phyloP scores from a whole-genome alignment of 2,888 invertebrate species.

The Synergus gifuensis region DNA sequence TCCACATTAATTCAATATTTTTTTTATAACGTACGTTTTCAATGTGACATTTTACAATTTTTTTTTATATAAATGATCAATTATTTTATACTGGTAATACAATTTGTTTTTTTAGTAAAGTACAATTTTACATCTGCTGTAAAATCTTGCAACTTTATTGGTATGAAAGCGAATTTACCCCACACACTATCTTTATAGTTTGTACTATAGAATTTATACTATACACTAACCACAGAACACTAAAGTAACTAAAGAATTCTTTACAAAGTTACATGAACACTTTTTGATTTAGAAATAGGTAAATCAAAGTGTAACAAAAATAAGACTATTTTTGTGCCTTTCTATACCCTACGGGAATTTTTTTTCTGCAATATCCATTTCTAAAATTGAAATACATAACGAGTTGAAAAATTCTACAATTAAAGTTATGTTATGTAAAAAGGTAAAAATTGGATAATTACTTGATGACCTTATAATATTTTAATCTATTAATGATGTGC shows the following conservation, averaged over 20 bases:
- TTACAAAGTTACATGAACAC: background rate
- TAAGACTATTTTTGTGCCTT: too few relatives aligned
- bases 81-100: background rate
- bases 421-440: too few relatives aligned
- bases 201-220: constrained; percentile 25
- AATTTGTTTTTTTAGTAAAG: background rate
- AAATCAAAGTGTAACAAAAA: background rate
- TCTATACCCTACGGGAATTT: too few relatives aligned
- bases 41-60: too few relatives aligned
- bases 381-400: too few relatives aligned
- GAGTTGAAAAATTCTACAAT: too few relatives aligned
- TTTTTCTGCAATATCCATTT: too few relatives aligned
- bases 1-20: too few relatives aligned
- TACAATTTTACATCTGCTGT: constrained; percentile 6
- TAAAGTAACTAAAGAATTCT: constrained; percentile 9
- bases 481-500: too few relatives aligned
- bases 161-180: constrained; percentile 19
- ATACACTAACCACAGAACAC: constrained; percentile 8
- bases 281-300: background rate
- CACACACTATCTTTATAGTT: constrained; percentile 31
- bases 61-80: background rate
- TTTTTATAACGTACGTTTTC: too few relatives aligned
- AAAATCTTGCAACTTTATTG: constrained; percentile 30
- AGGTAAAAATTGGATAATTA: too few relatives aligned
- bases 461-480: too few relatives aligned